Base-by-base conservation (phyloP, 2,797 vertebrate species). In the Phoxinus dragarum region DNA sequence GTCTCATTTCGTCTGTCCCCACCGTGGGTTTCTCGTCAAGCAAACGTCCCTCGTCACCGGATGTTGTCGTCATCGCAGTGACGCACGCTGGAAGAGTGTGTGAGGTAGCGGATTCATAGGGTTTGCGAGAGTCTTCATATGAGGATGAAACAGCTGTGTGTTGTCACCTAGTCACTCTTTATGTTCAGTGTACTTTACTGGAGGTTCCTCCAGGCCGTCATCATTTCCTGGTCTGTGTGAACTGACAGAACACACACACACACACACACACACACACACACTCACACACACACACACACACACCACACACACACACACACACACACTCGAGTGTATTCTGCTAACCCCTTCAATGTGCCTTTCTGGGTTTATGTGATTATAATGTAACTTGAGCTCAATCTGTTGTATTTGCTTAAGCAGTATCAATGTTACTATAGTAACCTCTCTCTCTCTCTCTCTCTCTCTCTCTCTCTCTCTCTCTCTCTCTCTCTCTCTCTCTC, bases 81-180 rank as follows among this genome's bases (percentile, higher is more conserved):
- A 74, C 9, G 17, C 11, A 31, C 49, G 54, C 23, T 23, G 64
- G 77, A 40, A 27, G 38, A 69, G 64, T 52, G 36, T n/a, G 73
- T 0, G 31, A 66, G 72, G 44, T 44, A 64, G 31, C 8, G 5
- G 34, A 44, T 68, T 84, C 61, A 61, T 54, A 1, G 36, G 14
- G 59, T 84, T 77, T 78, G 36, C 0, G 2, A 47, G 47, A 3
- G 19, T 38, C 40, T 72, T 76, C 38, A 23, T 36, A 42, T 64
- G 71, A 44, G n/a, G 14, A 16, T 47, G 6, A 78, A 78, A 78
- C 82, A 84, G 82, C 64, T 84, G 82, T 31, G 66, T 19, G 36
- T 69, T 47, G 66, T 84, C 74, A 11, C 44, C 72, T 67, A 76
- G 34, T 67, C 47, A 19, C 82, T 64, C 36, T 84, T 84, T 16